phyloP scores from a whole-genome alignment of 2,113 vertebrate species.

The Cathartes aura region DNA sequence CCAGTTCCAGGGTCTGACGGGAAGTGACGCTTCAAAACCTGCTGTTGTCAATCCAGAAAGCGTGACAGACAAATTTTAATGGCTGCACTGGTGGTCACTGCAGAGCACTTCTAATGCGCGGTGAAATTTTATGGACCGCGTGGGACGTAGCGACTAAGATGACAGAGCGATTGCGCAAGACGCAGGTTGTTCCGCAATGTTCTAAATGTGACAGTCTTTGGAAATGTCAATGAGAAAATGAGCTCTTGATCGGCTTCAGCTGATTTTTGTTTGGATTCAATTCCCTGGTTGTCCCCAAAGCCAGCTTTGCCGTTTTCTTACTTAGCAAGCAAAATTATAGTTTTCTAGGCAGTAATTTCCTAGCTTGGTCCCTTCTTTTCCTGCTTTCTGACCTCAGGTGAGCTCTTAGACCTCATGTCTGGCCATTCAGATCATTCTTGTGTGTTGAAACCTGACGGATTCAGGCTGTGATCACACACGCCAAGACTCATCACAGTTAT shows the following conservation, averaged over 20 bases:
- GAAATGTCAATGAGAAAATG: neutral
- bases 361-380: neutral
- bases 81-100: neutral
- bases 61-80: neutral
- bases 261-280: neutral
- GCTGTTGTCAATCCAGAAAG: neutral
- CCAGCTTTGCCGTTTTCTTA: neutral
- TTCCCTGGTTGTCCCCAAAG: neutral
- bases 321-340: neutral
- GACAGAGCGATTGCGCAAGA: neutral
- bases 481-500: neutral
- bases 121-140: neutral
- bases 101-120: neutral
- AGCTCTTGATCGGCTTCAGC: neutral
- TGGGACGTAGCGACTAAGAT: neutral
- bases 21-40: neutral
- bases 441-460: neutral
- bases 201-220: neutral
- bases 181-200: neutral
- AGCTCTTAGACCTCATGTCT: neutral
- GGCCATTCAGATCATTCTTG: neutral
- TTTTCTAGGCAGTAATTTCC: neutral
- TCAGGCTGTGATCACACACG: no score
- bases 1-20: constrained; percentile 40
- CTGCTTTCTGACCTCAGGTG: neutral